Conservation (phyloP, 2,888 invertebrate genomes). For the Pristionchus maxplancki region DNA sequence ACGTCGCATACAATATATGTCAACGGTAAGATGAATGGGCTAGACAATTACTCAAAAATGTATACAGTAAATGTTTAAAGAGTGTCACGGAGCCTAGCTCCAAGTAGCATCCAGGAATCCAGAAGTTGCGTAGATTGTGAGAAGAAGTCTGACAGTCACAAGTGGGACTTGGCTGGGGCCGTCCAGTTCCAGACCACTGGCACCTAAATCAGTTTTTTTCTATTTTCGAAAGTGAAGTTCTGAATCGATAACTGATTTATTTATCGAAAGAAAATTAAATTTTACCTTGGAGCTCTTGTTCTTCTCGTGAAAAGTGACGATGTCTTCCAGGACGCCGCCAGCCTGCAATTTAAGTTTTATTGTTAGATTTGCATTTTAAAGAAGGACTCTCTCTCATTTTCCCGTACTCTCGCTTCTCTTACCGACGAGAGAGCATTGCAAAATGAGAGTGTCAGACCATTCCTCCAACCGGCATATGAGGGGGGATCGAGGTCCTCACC, state of each 20-base stretch:
- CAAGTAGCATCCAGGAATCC: not conserved
- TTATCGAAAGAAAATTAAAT: not conserved
- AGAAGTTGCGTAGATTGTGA: not conserved
- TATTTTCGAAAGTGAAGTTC: too few species aligned
- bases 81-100: not conserved
- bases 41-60: too few species aligned
- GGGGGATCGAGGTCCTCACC: not conserved
- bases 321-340: conserved; percentile 15
- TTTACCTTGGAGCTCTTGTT: not conserved
- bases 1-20: too few species aligned
- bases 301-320: conserved; percentile 5
- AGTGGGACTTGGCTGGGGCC: not conserved
- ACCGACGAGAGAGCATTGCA: too few species aligned
- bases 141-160: not conserved
- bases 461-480: too few species aligned
- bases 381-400: not conserved
- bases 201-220: too few species aligned
- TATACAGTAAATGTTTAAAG: too few species aligned
- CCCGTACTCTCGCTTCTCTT: too few species aligned
- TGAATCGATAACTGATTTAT: too few species aligned
- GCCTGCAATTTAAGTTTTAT: not conserved
- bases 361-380: not conserved
- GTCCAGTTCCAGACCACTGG: not conserved
- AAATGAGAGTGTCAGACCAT: too few species aligned
- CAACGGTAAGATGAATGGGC: too few species aligned